These are phyloP conservation scores for Hozukius guyotensis DNA, from an alignment of 2,797 vertebrate genomes.

Conservation along the genomic window DNA sequence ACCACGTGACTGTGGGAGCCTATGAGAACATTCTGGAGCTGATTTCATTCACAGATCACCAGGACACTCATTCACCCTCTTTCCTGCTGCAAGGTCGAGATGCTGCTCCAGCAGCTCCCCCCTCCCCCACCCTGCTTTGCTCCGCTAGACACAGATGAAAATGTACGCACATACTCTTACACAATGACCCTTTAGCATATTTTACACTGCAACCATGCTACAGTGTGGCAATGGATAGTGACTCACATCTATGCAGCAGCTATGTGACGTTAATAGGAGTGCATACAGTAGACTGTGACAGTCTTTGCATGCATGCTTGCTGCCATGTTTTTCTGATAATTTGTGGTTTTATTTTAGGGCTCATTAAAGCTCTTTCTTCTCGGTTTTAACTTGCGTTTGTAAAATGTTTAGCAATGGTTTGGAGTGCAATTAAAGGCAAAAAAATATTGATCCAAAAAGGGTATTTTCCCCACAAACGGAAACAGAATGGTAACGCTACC, in stretches of 20 bases:
- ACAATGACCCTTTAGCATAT: slow-evolving; percentile 43
- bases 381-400: rapidly evolving
- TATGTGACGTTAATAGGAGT: neutral
- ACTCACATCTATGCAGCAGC: slow-evolving; percentile 56
- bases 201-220: slow-evolving; percentile 34
- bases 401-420: neutral
- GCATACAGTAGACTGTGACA: neutral
- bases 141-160: slow-evolving; percentile 29
- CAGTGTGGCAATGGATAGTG: slow-evolving; percentile 13
- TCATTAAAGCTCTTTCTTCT: neutral
- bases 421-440: neutral
- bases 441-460: neutral
- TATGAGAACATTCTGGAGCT: slow-evolving; percentile 26
- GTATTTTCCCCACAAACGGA: neutral
- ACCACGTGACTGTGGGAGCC: slow-evolving; percentile 52
- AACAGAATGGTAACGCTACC: neutral
- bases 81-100: slow-evolving; percentile 71
- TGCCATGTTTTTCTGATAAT: neutral
- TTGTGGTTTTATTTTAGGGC: neutral
- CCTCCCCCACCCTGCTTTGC: slow-evolving; percentile 42
- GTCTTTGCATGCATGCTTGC: neutral
- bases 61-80: slow-evolving; percentile 62
- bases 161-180: slow-evolving; percentile 23
- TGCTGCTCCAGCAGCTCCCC: slow-evolving; percentile 35
- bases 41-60: slow-evolving; percentile 69